These are phyloP conservation scores for Hypocryptadius cinnamomeus DNA, from an alignment of 2,113 vertebrate genomes.

Conservation along the genomic window DNA sequence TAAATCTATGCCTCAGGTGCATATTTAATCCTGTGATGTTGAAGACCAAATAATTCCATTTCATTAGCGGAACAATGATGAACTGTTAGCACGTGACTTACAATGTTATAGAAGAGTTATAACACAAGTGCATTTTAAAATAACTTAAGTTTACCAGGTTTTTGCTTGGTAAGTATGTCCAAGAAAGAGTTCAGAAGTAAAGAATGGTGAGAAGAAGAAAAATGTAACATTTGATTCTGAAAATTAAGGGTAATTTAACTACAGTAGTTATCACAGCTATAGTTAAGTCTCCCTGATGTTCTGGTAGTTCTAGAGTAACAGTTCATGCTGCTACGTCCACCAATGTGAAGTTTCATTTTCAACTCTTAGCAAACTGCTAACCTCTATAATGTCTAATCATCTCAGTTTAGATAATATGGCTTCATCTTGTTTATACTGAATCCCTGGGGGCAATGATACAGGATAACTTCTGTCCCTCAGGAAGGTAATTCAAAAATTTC, in stretches of 20 bases:
- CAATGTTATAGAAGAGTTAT: neutral
- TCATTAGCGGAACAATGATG: neutral
- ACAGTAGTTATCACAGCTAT: neutral
- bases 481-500: neutral
- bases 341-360: neutral
- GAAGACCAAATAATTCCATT: constrained; percentile 5
- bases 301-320: neutral
- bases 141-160: neutral
- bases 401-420: neutral
- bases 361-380: neutral
- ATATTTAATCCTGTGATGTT: neutral
- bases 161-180: neutral
- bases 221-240: neutral
- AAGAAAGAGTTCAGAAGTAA: neutral
- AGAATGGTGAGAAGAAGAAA: neutral
- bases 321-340: neutral
- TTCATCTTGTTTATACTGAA: neutral
- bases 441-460: neutral
- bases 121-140: neutral
- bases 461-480: neutral
- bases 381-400: neutral
- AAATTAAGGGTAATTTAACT: neutral
- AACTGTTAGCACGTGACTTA: neutral
- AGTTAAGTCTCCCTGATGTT: neutral
- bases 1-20: constrained; percentile 1